Conservation (phyloP, 2,888 invertebrate species). For the Prosopocoilus inquinatus region DNA sequence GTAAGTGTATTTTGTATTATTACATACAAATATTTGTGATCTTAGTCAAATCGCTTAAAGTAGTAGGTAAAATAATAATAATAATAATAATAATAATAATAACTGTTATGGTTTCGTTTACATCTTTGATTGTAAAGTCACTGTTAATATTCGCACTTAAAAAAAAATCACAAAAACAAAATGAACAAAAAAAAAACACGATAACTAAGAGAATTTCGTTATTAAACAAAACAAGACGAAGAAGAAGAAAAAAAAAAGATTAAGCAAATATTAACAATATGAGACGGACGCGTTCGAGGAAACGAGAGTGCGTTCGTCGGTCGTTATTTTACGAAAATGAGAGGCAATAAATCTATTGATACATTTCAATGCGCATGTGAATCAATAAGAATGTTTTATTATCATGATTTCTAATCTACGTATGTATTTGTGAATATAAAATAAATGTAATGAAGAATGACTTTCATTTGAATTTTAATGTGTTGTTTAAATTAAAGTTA, state of each 20-base stretch:
- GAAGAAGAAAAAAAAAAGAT: neutral
- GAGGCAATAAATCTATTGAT: slow-evolving; percentile 16
- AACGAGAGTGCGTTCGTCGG: slow-evolving; percentile 2
- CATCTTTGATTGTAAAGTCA: slow-evolving; percentile 4
- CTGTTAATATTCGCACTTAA: slow-evolving; percentile 22
- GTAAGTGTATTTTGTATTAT: neutral
- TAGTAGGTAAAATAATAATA: neutral
- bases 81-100: no score
- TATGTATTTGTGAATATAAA: slow-evolving; percentile 21
- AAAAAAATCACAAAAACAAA: slow-evolving; percentile 5
- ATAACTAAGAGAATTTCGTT: slow-evolving; percentile 8
- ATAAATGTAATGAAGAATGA: slow-evolving; percentile 20
- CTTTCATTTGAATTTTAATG: neutral
- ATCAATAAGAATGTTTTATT: slow-evolving; percentile 6
- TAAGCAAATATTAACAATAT: slow-evolving; percentile 17
- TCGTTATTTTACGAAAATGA: slow-evolving; percentile 10
- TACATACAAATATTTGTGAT: neutral
- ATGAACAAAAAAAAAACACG: slow-evolving; percentile 10
- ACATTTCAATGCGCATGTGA: slow-evolving; percentile 11
- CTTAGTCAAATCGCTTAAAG: slow-evolving; percentile 1
- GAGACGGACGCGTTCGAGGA: slow-evolving; percentile 1
- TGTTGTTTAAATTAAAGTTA: neutral
- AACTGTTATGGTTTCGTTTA: neutral
- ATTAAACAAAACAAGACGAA: slow-evolving; percentile 9
- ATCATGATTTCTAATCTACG: slow-evolving; percentile 17